phyloP scores from a whole-genome alignment of 2,113 vertebrate genomes.

The Engystomops pustulosus region DNA sequence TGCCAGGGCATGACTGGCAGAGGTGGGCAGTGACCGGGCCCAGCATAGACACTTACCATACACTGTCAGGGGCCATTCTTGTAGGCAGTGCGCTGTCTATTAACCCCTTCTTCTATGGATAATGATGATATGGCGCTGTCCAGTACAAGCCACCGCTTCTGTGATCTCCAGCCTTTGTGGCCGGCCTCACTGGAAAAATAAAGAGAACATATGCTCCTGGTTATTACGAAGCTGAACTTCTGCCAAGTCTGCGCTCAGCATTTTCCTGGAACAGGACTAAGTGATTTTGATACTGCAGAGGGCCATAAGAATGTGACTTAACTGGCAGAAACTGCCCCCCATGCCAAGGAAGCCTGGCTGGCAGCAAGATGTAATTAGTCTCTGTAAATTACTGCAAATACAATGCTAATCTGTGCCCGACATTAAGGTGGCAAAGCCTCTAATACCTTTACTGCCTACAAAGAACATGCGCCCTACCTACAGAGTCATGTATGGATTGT shows the following conservation, averaged over 20 bases:
- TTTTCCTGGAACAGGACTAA: conserved; percentile 16
- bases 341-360: conserved; percentile 4
- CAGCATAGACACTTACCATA: neutral
- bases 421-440: neutral
- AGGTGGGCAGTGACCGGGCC: neutral
- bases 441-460: neutral
- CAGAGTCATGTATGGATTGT: neutral
- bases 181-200: neutral
- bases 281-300: neutral
- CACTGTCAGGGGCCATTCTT: neutral
- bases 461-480: neutral
- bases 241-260: conserved; percentile 21
- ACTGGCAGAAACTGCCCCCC: neutral
- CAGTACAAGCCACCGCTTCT: neutral
- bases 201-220: neutral
- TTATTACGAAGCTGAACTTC: neutral
- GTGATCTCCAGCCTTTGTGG: neutral
- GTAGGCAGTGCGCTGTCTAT: neutral
- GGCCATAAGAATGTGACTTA: neutral
- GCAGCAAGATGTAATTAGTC: neutral
- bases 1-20: neutral
- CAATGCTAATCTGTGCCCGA: neutral
- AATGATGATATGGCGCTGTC: no score
- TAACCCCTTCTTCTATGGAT: neutral
- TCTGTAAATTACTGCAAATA: neutral